These are phyloP conservation scores for Chloebia gouldiae DNA, from an alignment of 2,113 vertebrate genomes.

Conservation along the genomic window DNA sequence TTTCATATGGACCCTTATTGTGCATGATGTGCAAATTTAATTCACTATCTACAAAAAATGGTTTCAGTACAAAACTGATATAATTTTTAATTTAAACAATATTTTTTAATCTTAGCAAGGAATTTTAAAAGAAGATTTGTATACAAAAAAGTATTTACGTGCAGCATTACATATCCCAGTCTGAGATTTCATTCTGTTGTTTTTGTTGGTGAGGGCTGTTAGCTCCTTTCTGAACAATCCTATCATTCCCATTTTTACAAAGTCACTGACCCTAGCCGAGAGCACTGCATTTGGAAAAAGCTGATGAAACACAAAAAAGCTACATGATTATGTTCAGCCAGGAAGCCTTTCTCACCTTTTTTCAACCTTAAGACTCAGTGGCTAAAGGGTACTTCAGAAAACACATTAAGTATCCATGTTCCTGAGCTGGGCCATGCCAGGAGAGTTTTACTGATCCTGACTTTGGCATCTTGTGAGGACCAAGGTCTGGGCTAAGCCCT, in stretches of 20 bases:
- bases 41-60: background rate
- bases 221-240: background rate
- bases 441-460: background rate
- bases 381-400: background rate
- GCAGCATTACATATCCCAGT: background rate
- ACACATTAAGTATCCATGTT: rapidly evolving
- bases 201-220: background rate
- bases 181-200: background rate
- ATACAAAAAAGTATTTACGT: background rate
- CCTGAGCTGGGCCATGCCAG: background rate
- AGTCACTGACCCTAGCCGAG: background rate
- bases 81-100: background rate
- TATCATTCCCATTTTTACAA: background rate
- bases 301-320: background rate
- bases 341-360: background rate
- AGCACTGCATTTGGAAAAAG: background rate
- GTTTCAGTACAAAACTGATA: background rate
- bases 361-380: background rate
- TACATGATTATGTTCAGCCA: background rate
- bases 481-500: background rate
- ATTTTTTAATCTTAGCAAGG: background rate
- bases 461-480: background rate
- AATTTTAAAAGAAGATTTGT: background rate
- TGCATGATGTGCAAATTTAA: background rate
- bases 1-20: background rate